Evolutionary conservation across 2,888 invertebrate species (phyloP), one percentile per base, ranked within the genome.

Genomic region (Pimpla rufipes): DNA sequence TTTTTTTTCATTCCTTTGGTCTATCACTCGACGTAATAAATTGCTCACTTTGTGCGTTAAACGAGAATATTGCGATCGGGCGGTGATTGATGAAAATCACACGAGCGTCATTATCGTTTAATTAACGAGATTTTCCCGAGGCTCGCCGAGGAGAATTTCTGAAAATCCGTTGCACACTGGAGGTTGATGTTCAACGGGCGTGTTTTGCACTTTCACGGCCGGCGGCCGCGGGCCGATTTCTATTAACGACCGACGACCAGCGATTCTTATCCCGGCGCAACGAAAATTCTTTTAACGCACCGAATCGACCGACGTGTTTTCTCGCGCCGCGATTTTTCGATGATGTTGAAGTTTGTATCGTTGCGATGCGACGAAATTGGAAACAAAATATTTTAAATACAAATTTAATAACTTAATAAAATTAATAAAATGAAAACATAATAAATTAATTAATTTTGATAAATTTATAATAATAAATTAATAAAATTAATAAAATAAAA

Each of bases 151-250:
- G 70, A 37, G 13, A 55, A 52, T 55, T 55, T n/a, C 16, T 18
- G 40, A 70, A 70, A 70, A 70, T 70, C n/a, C 40, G 18, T 18
- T 52, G 37, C 52, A 52, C 23, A 52, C 52, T n/a, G n/a, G n/a
- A n/a, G 52, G 37, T 55, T 37, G 70, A 52, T 35, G 29, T n/a
- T n/a, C 29, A 5, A 52, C 13, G 37, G 16, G 21, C 37, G 0
- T 29, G 5, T 70, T 70, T 21, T n/a, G n/a, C n/a, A 70, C 70
- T 70, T 70, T 70, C 70, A 70, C 70, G 70, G 70, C 70, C 70
- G 70, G 37, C 52, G 52, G 70, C 37, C 11, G 52, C 23, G 52
- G 35, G 18, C 37, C n/a, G 52, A 52, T 70, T 70, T 70, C 70
- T 70, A 70, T 52, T 40, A 55, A 21, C 68, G 68, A 18, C 45